Percentiles rank a stretch among this genome's conserved stretches.
Evolutionary conservation across 2,888 invertebrate genomes (phyloP).

Genomic region (Philaethria dido): DNA sequence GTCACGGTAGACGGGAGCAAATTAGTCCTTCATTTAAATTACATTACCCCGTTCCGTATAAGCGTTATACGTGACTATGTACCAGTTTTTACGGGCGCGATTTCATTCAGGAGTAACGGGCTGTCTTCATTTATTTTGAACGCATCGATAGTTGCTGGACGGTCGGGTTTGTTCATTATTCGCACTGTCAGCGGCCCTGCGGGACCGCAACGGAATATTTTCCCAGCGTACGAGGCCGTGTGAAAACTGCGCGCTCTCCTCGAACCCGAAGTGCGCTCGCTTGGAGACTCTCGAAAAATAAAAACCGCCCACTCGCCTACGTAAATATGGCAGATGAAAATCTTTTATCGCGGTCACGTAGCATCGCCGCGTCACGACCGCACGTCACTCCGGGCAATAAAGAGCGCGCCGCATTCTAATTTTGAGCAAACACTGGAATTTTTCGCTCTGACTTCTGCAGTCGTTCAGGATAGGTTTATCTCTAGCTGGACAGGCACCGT

Average conservation of each 20-base stretch:
- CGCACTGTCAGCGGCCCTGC: constrained; percentile 28
- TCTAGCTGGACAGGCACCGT: constrained; percentile 60
- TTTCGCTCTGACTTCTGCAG: constrained; percentile 66
- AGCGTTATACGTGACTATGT: constrained; percentile 66
- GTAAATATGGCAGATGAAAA: constrained; percentile 84
- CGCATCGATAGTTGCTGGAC: constrained; percentile 61
- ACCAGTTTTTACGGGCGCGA: constrained; percentile 59
- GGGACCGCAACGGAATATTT: constrained; percentile 50
- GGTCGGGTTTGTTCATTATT: constrained; percentile 7
- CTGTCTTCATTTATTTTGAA: constrained; percentile 54
- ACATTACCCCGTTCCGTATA: constrained; percentile 71
- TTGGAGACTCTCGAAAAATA: constrained; percentile 77
- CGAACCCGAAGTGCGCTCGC: constrained; percentile 59
- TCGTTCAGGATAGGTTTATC: constrained; percentile 60
- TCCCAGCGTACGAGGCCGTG: constrained; percentile 71
- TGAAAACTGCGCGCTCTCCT: constrained; percentile 73
- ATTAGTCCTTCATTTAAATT: constrained; percentile 82
- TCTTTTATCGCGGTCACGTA: constrained; percentile 84
- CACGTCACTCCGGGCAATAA: constrained; percentile 79
- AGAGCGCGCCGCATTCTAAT: constrained; percentile 80
- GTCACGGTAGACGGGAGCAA: constrained; percentile 79
- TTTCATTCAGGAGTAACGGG: constrained; percentile 60
- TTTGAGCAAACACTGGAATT: constrained; percentile 75
- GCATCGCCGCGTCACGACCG: constrained; percentile 79
- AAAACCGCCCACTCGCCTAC: constrained; percentile 82